Base-by-base conservation (phyloP, 2,888 invertebrate genomes). In the Tricholauxania praeusta region DNA sequence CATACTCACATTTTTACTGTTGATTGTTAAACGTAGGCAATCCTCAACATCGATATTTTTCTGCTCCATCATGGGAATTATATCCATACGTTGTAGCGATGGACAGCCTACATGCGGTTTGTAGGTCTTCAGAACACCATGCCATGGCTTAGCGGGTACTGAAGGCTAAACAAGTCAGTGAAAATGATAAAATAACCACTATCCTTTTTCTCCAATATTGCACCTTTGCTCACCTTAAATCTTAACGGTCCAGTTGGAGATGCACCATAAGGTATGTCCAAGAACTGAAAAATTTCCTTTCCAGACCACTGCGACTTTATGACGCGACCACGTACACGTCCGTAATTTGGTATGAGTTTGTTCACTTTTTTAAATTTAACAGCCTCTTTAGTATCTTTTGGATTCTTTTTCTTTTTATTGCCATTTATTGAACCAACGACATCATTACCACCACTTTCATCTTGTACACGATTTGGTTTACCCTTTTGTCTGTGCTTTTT, bases 241-340 rank as follows among this genome's bases (percentile, higher is more conserved):
- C 86, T 78, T 0, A 77, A 39, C 57, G 80, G 1, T 67, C 86
- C 82, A 48, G 75, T 71, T 4, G 83, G 79, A 12, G 82, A 71
- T 71, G 83, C 83, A 49, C 82, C 87, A 68, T 87, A 87, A 10
- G 87, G 86, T 12, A 87, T 80, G 73, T 87, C 87, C 3, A 85
- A 65, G 76, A 86, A 87, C 73, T 87, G 85, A 75, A 80, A 80
- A 32, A 87, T 75, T 7, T 68, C 72, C 69, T 81, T 79, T 3
- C 79, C 81, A 3, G 80, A 79, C 87, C 87, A 87, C 19, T 82
- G 82, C 0, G 84, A 80, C 8, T 76, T 72, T 3, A 81, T 12
- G 8, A 79, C 72, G 15, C 82, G 82, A 3, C 86, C 87, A 8
- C 81, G 81, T 17, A 87, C 75, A 59, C 77, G 81, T 14, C 87